Evolutionary conservation across 2,888 invertebrate species (phyloP).

Genomic region (Noctua pronuba): DNA sequence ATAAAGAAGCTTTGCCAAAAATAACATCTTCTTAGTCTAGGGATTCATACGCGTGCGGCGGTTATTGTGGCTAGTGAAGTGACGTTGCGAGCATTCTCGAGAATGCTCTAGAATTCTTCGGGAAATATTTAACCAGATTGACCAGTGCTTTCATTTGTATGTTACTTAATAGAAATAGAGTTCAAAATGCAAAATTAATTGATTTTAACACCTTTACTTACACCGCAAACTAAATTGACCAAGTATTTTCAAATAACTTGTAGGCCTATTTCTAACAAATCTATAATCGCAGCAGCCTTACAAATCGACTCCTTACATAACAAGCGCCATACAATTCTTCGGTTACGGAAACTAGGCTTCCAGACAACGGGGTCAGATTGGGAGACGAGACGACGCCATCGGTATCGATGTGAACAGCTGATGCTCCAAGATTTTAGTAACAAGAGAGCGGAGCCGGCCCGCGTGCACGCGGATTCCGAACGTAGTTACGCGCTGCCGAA

Average conservation of each 20-base stretch:
- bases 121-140: neutral
- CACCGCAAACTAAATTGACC: neutral
- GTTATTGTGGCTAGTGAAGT: too few relatives aligned
- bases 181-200: neutral
- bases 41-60: neutral
- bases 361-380: constrained; percentile 85
- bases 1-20: neutral
- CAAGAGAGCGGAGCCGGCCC: constrained; percentile 60
- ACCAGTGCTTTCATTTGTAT: neutral
- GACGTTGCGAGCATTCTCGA: neutral
- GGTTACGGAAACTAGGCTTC: constrained; percentile 74
- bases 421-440: constrained; percentile 84
- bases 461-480: constrained; percentile 65
- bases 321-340: constrained; percentile 55
- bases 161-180: neutral
- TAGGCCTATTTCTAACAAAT: neutral
- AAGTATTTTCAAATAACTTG: neutral
- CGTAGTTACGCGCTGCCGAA: constrained; percentile 58
- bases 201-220: neutral
- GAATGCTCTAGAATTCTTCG: neutral
- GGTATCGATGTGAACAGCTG: constrained; percentile 88
- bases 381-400: constrained; percentile 87
- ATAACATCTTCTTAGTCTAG: neutral
- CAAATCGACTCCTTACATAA: constrained; percentile 47
- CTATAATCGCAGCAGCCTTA: neutral